Conservation (phyloP, 2,888 invertebrate species). For the Scaptomyza parva region DNA sequence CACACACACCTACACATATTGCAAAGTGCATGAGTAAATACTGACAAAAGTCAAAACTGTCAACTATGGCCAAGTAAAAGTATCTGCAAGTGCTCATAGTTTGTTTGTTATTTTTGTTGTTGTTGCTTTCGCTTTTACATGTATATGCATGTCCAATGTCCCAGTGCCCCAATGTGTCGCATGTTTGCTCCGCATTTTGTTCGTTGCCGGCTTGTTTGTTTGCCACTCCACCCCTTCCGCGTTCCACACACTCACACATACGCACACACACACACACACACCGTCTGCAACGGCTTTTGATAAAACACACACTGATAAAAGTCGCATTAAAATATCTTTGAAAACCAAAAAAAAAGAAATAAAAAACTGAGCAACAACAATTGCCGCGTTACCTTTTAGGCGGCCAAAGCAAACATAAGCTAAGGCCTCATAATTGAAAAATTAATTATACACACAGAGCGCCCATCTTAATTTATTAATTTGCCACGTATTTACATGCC, state of each 20-base stretch:
- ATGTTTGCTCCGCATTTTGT: constrained; percentile 32
- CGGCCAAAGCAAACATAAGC: constrained; percentile 65
- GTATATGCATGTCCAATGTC: constrained; percentile 9
- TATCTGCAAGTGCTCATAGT: constrained; percentile 22
- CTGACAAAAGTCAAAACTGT: constrained; percentile 43
- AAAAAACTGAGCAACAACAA: constrained; percentile 18
- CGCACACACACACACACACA: constrained; percentile 29
- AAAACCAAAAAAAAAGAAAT: constrained; percentile 29
- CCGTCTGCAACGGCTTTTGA: constrained; percentile 53
- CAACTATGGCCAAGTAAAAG: constrained; percentile 31
- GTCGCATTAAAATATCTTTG: constrained; percentile 41
- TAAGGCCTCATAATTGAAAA: constrained; percentile 74
- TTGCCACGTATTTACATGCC: constrained; percentile 54
- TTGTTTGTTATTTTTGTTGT: constrained; percentile 33
- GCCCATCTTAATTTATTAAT: constrained; percentile 59
- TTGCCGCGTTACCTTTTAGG: constrained; percentile 35
- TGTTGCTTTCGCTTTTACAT: constrained; percentile 6
- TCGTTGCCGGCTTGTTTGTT: constrained; percentile 36
- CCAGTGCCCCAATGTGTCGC: constrained; percentile 20
- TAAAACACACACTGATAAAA: constrained; percentile 59
- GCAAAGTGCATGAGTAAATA: constrained; percentile 43
- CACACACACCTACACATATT: not conserved
- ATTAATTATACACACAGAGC: constrained; percentile 64
- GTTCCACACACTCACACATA: constrained; percentile 30
- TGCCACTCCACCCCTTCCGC: constrained; percentile 12